phyloP scores from a whole-genome alignment of 2,888 invertebrate genomes.

The Archips xylosteana region DNA sequence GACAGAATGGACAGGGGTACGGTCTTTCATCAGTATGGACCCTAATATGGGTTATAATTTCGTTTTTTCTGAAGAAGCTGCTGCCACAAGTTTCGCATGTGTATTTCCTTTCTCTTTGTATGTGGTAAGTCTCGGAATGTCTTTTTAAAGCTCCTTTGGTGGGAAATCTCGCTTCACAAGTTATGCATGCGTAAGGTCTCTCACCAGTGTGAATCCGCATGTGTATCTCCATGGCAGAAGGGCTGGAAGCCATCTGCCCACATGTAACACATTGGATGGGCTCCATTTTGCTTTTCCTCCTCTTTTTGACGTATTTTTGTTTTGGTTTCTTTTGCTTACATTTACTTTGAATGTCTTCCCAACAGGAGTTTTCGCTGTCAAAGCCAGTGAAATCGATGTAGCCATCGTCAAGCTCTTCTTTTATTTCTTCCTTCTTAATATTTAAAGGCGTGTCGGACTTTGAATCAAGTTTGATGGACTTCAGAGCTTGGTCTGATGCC shows the following conservation, averaged over 20 bases:
- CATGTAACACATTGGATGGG: constrained; percentile 70
- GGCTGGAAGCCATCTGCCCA: constrained; percentile 62
- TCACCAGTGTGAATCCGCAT: constrained; percentile 77
- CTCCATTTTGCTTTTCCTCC: constrained; percentile 54
- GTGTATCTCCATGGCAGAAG: constrained; percentile 71
- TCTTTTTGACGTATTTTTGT: constrained; percentile 50
- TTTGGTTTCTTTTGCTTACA: constrained; percentile 47
- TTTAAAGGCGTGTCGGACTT: constrained; percentile 53
- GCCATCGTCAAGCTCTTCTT: constrained; percentile 47
- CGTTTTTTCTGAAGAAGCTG: constrained; percentile 71
- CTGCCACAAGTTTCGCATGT: constrained; percentile 78
- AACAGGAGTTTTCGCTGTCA: constrained; percentile 40
- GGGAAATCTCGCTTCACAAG: constrained; percentile 64
- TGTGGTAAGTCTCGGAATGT: constrained; percentile 66
- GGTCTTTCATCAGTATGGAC: constrained; percentile 76
- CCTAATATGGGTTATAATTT: constrained; percentile 73
- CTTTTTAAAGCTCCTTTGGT: constrained; percentile 70
- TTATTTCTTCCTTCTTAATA: constrained; percentile 51
- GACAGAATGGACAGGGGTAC: constrained; percentile 70
- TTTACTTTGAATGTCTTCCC: constrained; percentile 24
- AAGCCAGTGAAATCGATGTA: constrained; percentile 42
- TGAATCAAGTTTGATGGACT: constrained; percentile 51
- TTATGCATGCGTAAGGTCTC: constrained; percentile 68
- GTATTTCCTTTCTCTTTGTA: constrained; percentile 66
- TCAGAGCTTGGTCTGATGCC: constrained; percentile 67